These are phyloP conservation scores for Ennomos fuscantarius DNA, from an alignment of 2,888 invertebrate genomes.

Conservation along the genomic window DNA sequence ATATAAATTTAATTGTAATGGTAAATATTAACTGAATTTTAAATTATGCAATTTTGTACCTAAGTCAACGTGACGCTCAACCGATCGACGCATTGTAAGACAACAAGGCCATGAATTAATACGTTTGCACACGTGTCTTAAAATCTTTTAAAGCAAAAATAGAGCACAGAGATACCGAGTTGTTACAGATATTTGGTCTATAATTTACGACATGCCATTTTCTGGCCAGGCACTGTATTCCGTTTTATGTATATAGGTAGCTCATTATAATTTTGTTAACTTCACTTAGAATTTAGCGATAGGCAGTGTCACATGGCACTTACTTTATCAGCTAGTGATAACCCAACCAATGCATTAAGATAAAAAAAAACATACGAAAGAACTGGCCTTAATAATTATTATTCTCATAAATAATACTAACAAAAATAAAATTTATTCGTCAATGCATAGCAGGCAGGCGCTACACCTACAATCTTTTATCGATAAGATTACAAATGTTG, in stretches of 20 bases:
- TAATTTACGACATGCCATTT: constrained; percentile 11
- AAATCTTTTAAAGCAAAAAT: constrained; percentile 2
- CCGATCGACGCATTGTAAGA: not conserved
- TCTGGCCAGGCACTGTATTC: constrained; percentile 19
- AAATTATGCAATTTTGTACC: not conserved
- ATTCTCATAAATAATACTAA: constrained; percentile 60
- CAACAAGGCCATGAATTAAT: not conserved
- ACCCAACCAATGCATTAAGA: constrained; percentile 79
- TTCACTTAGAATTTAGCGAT: constrained; percentile 67
- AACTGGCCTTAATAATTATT: constrained; percentile 72
- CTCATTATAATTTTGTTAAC: constrained; percentile 39
- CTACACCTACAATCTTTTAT: constrained; percentile 52
- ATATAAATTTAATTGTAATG: no score
- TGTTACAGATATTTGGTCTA: constrained; percentile 8
- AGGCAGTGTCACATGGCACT: constrained; percentile 81
- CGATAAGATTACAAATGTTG: constrained; percentile 64
- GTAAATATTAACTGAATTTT: no score
- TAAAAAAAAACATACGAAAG: constrained; percentile 71
- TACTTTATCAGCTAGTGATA: constrained; percentile 77
- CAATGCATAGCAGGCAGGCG: constrained; percentile 36
- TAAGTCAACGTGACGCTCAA: not conserved
- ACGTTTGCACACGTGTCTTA: no score
- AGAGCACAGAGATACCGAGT: constrained; percentile 2
- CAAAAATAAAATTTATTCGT: constrained; percentile 45
- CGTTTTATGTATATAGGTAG: constrained; percentile 6